Conservation (phyloP, 2,888 invertebrate species). For the Apodemia duryi region DNA sequence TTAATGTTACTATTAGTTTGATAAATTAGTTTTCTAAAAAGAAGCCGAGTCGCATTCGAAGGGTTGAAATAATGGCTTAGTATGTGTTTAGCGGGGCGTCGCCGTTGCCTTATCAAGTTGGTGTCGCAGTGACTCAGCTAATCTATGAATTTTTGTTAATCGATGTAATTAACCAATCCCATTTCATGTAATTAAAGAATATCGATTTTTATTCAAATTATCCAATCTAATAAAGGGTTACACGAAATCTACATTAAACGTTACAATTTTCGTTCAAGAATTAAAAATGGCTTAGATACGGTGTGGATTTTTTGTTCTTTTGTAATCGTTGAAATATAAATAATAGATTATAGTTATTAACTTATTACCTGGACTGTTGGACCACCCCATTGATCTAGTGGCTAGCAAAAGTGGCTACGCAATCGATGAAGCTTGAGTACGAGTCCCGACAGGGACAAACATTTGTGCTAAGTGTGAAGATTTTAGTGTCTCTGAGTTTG, state of each 20-base stretch:
- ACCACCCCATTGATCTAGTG: too few relatives aligned
- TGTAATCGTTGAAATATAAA: too few relatives aligned
- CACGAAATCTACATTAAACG: slow-evolving; percentile 12
- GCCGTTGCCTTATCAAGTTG: slow-evolving; percentile 6
- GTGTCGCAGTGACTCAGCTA: slow-evolving; percentile 27
- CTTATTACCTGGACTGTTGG: too few relatives aligned
- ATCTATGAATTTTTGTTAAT: slow-evolving; percentile 28
- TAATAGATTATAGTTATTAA: too few relatives aligned
- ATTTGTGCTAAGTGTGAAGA: too few relatives aligned
- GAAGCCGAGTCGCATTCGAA: slow-evolving; percentile 9
- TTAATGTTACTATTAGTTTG: slow-evolving; percentile 16
- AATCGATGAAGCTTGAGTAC: too few relatives aligned
- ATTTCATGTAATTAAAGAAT: slow-evolving; percentile 12
- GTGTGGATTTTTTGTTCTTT: background rate
- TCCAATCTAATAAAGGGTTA: slow-evolving; percentile 11
- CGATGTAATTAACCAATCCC: slow-evolving; percentile 21
- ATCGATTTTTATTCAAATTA: slow-evolving; percentile 14
- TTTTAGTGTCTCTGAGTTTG: too few relatives aligned
- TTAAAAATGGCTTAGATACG: slow-evolving; percentile 6
- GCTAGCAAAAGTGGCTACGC: too few relatives aligned
- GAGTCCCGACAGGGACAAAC: too few relatives aligned
- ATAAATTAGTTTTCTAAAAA: slow-evolving; percentile 13
- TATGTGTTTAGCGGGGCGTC: slow-evolving; percentile 15
- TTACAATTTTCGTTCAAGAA: slow-evolving; percentile 5
- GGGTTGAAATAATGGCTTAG: slow-evolving; percentile 14